Evolutionary conservation across 64 coral and sea anemone species (phyloP).

Genomic region (Astreopora myriophthalma): DNA sequence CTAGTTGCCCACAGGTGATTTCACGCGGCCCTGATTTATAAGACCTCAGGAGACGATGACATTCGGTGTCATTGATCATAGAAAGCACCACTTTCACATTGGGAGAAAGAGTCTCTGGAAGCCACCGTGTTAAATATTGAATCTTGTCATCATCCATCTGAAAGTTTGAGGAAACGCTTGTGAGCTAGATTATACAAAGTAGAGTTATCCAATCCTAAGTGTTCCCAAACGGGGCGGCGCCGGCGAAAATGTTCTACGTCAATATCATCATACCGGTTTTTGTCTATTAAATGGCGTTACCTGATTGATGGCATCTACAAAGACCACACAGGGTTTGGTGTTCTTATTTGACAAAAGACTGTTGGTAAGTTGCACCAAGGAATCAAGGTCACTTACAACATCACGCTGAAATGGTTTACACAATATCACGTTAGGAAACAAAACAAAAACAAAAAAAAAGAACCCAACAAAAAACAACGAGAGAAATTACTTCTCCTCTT

Average conservation of each 20-base stretch:
- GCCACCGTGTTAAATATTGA: conserved; percentile 91
- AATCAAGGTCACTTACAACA: conserved; percentile 97
- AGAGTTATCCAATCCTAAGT: background rate
- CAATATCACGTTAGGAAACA: too few relatives aligned
- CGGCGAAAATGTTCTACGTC: too few relatives aligned
- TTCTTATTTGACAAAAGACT: conserved; percentile 94
- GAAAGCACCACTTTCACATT: conserved; percentile 90
- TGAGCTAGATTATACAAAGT: background rate
- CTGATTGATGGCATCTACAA: conserved; percentile 99
- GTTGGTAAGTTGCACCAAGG: conserved; percentile 91
- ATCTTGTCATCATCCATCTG: conserved; percentile 98
- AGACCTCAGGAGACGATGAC: conserved; percentile 90
- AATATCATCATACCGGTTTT: too few relatives aligned
- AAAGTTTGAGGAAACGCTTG: background rate
- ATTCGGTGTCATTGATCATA: conserved; percentile 98
- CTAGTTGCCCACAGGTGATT: conserved; percentile 86
- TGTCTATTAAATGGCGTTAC: conserved; percentile 14
- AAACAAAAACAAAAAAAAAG: too few relatives aligned
- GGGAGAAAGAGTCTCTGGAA: conserved; percentile 89
- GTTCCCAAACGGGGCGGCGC: background rate
- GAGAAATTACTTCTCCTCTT: too few relatives aligned
- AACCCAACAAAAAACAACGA: too few relatives aligned
- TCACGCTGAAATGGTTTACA: conserved; percentile 67
- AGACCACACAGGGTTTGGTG: conserved; percentile 88
- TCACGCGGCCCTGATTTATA: conserved; percentile 90